Base-by-base conservation (phyloP, 2,797 vertebrate genomes). In the Parauchenoglanis ngamensis region DNA sequence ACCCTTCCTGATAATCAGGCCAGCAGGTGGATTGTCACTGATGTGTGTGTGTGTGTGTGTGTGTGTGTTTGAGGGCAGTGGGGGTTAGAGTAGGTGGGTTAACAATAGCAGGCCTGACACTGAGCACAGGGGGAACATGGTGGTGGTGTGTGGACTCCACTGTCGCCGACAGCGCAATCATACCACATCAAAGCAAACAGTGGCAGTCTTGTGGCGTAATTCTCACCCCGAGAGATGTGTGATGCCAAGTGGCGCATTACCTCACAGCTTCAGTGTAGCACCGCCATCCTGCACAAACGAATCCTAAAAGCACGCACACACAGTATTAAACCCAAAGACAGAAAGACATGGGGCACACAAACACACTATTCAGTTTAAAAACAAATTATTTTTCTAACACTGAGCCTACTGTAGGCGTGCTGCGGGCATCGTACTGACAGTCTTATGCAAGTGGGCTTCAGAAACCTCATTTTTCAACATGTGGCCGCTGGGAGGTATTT, bases 141-240 rank as follows among this genome's bases (percentile, higher is more conserved):
- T 46, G 78, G 89, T 87, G 90, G 90, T 92, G 91, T 86, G 59
- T 61, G 83, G 86, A 90, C 92, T 91, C 90, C 85, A 44, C 86
- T 90, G 90, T 89, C 89, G 87, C 89, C 88, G 90, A 91, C 92
- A 94, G 92, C 40, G 82, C 93, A 95, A 94, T 94, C 90, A 95
- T 94, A 94, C 94, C 93, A 93, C 93, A 94, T 95, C 91, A 92
- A 93, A 94, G 94, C 93, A 95, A 96, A 95, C 96, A 94, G 90
- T 89, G 92, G 88, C 90, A 82, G 80, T 91, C 93, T 91, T 57
- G 67, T 59, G 92, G 94, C 92, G 73, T 92, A 93, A 93, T 95
- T 95, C 94, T 93, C 94, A 94, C 94, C 93, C 78, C 44, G 91
- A 90, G 94, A 93, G 94, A 89, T 56, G 92, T 83, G 91, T 94